phyloP scores from a whole-genome alignment of 1,140 invertebrate genomes.

The Homarus americanus region DNA sequence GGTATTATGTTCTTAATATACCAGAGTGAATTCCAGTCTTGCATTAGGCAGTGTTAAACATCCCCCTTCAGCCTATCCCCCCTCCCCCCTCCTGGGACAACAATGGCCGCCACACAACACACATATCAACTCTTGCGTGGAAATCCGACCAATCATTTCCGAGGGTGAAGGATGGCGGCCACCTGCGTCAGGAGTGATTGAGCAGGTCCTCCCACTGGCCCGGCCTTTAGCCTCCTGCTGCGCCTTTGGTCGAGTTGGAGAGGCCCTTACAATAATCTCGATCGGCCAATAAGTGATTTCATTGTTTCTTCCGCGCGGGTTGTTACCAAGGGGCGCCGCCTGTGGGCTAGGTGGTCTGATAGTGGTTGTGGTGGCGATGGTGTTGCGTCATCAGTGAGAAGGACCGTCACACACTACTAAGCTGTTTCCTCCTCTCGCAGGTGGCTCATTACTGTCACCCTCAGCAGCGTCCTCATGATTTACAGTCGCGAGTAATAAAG shows the following conservation, averaged over 20 bases:
- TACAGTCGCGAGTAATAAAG: too few relatives aligned
- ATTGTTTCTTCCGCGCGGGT: constrained; percentile 31
- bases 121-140: constrained; percentile 4
- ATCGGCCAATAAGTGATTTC: constrained; percentile 26
- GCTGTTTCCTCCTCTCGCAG: too few relatives aligned
- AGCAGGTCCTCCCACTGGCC: neutral
- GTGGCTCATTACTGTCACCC: too few relatives aligned
- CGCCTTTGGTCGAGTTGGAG: neutral
- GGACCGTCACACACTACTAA: too few relatives aligned
- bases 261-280: neutral
- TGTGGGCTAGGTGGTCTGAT: neutral
- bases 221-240: neutral
- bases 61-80: neutral
- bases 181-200: neutral
- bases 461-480: too few relatives aligned
- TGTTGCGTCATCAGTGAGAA: neutral
- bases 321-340: neutral
- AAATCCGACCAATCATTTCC: constrained; percentile 26
- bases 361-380: neutral
- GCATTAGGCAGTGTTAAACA: neutral
- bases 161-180: neutral
- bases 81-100: too few relatives aligned
- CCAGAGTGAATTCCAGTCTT: neutral
- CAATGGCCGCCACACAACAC: neutral
- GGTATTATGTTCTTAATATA: neutral